phyloP scores from a whole-genome alignment of 2,888 invertebrate genomes.

The Drosophila prolongata region DNA sequence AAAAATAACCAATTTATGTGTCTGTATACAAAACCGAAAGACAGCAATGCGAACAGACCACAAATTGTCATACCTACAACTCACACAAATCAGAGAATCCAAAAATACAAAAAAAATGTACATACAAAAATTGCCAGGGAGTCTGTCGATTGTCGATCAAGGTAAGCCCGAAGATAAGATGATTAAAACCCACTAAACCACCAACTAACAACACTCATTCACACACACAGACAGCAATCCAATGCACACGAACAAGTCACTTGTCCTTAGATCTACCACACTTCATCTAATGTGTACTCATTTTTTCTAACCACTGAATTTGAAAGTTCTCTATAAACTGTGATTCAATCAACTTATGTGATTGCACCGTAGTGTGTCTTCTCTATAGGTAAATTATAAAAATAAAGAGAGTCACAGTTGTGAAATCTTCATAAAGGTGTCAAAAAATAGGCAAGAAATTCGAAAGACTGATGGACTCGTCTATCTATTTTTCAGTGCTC shows the following conservation, averaged over 20 bases:
- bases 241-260: neutral
- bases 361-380: neutral
- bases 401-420: neutral
- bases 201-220: constrained; percentile 6
- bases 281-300: neutral
- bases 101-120: constrained; percentile 45
- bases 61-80: constrained; percentile 49
- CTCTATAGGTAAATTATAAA: neutral
- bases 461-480: too few relatives aligned
- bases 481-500: too few relatives aligned
- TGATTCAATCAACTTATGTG: constrained; percentile 1
- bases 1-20: constrained; percentile 23
- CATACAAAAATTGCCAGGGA: constrained; percentile 59
- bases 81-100: constrained; percentile 54
- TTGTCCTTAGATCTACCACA: neutral
- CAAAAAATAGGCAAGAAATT: too few relatives aligned
- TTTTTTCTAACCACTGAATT: neutral
- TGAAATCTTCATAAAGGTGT: too few relatives aligned
- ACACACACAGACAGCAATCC: too few relatives aligned
- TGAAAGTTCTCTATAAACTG: neutral
- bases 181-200: constrained; percentile 25
- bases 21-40: constrained; percentile 38
- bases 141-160: constrained; percentile 56
- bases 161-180: constrained; percentile 66
- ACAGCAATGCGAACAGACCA: constrained; percentile 50